phyloP scores from a whole-genome alignment of 2,888 invertebrate genomes.

The Osmoderma eremita region DNA sequence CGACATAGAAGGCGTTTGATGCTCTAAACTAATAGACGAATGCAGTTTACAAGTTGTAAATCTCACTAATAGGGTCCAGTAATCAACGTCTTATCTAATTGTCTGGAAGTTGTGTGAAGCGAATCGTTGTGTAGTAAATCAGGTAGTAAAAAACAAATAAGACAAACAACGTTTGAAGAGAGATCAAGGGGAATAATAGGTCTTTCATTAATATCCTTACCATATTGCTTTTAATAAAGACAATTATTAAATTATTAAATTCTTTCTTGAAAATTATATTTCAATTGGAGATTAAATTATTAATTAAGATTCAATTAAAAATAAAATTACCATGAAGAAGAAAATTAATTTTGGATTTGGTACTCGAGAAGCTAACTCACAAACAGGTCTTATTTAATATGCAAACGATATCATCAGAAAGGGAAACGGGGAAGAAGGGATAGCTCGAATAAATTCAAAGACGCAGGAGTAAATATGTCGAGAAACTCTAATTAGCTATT shows the following conservation, averaged over 20 bases:
- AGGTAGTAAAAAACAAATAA: neutral
- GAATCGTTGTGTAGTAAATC: conserved; percentile 1
- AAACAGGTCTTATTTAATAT: conserved; percentile 11
- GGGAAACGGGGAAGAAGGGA: conserved; percentile 7
- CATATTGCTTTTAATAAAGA: no score
- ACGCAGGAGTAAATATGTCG: conserved; percentile 34
- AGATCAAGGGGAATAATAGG: neutral
- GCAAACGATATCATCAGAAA: conserved; percentile 19
- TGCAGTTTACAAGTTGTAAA: conserved; percentile 21
- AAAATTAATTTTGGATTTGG: no score
- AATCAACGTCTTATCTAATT: conserved; percentile 25
- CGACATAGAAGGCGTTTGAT: conserved; percentile 13
- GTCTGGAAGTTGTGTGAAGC: no score
- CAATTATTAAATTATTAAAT: no score
- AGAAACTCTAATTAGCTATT: conserved; percentile 34
- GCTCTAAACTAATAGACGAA: neutral
- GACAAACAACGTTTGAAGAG: neutral
- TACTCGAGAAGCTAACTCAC: no score
- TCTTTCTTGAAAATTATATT: no score
- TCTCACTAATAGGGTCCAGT: conserved; percentile 27
- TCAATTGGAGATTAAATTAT: neutral
- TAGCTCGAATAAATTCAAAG: conserved; percentile 24
- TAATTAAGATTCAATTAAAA: no score
- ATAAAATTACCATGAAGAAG: no score
- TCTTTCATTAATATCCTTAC: no score